Percentiles rank a stretch among this genome's conserved stretches.
Conservation (phyloP, 1,140 invertebrate genomes). For the Hypothenemus hampei region DNA sequence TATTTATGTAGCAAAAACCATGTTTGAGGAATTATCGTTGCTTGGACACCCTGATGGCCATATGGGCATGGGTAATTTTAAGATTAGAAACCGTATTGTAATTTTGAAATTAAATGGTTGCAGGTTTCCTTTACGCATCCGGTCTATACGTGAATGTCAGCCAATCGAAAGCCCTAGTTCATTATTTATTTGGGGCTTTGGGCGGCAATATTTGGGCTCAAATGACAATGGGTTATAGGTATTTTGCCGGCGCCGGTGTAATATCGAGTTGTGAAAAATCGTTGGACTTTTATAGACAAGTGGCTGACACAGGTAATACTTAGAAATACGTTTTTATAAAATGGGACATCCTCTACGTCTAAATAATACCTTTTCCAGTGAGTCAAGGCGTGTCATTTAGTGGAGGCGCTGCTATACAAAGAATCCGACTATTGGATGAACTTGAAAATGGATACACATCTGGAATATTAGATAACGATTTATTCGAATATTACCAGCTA, state of each 20-base stretch:
- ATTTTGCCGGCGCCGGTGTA: constrained; percentile 88
- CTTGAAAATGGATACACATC: constrained; percentile 76
- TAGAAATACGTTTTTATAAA: background rate
- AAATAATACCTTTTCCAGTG: constrained; percentile 56
- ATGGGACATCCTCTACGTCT: background rate
- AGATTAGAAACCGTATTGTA: background rate
- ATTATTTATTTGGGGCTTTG: constrained; percentile 86
- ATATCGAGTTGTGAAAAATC: constrained; percentile 84
- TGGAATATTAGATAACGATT: constrained; percentile 85
- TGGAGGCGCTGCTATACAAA: constrained; percentile 85
- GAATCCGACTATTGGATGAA: constrained; percentile 86
- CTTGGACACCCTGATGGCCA: constrained; percentile 83
- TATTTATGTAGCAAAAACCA: constrained; percentile 66
- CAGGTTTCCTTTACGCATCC: constrained; percentile 84
- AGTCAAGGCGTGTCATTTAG: constrained; percentile 80
- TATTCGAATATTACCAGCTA: constrained; percentile 96
- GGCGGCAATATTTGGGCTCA: constrained; percentile 88
- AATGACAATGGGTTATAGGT: constrained; percentile 88
- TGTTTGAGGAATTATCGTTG: constrained; percentile 72
- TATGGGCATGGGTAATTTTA: constrained; percentile 53
- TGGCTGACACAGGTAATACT: constrained; percentile 71
- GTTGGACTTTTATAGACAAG: constrained; percentile 81
- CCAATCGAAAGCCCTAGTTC: constrained; percentile 82
- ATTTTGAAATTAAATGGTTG: constrained; percentile 28
- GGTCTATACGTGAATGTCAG: constrained; percentile 82